phyloP scores from a whole-genome alignment of 2,888 invertebrate species.

The Frankliniella fusca region DNA sequence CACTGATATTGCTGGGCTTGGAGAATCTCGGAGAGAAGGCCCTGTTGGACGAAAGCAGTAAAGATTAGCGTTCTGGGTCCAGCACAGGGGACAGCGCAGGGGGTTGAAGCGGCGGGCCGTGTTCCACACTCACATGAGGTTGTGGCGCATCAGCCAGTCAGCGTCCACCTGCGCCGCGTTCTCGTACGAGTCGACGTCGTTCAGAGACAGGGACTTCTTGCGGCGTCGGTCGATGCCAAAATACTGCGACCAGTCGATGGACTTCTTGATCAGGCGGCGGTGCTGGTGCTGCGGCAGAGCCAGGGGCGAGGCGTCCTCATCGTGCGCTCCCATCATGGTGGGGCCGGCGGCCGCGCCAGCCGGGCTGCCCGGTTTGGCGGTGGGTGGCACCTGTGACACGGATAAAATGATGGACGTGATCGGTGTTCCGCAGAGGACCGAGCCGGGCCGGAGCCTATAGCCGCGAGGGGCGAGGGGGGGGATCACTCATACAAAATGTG shows the following conservation, averaged over 20 bases:
- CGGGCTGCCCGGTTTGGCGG: background rate
- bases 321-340: background rate
- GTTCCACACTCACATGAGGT: constrained; percentile 45
- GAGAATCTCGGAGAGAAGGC: background rate
- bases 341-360: background rate
- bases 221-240: constrained; percentile 77
- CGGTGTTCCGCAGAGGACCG: background rate
- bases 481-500: too few relatives aligned
- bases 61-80: background rate
- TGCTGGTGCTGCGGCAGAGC: background rate
- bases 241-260: constrained; percentile 81
- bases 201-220: constrained; percentile 59
- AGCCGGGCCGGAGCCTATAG: too few relatives aligned
- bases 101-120: background rate
- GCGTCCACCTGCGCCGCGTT: constrained; percentile 53
- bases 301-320: background rate
- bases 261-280: constrained; percentile 57
- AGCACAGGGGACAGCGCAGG: background rate
- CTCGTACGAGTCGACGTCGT: constrained; percentile 54
- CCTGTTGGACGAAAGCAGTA: background rate
- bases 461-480: background rate
- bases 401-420: background rate
- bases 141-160: constrained; percentile 56
- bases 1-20: constrained; percentile 4
- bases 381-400: background rate